phyloP scores from a whole-genome alignment of 2,888 invertebrate species.

The Blomia tropicalis region DNA sequence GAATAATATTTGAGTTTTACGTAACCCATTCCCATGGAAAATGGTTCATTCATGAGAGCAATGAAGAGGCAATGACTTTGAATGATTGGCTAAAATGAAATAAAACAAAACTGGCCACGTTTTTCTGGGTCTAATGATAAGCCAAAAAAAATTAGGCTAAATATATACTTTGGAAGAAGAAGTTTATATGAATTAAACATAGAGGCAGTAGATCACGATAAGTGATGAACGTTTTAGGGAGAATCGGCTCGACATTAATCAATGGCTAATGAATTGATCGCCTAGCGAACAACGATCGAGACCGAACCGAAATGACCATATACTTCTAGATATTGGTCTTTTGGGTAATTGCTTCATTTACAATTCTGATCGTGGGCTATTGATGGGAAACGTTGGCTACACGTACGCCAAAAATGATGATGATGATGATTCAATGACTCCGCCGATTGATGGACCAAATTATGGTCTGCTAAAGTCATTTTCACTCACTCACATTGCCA shows the following conservation, averaged over 20 bases:
- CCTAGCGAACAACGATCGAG: conserved; percentile 4
- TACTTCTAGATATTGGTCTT: not conserved
- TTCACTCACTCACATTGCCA: not conserved
- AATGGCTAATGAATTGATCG: conserved; percentile 11
- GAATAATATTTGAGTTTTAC: no score
- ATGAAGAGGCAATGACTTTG: no score
- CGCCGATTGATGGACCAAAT: not conserved
- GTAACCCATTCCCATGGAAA: no score
- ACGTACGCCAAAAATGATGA: not conserved
- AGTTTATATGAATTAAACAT: conserved; percentile 11
- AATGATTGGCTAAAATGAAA: no score
- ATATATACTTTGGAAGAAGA: no score
- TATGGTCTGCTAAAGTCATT: conserved; percentile 4
- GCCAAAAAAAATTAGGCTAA: no score
- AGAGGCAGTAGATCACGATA: conserved; percentile 6
- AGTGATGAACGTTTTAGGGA: not conserved
- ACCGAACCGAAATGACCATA: not conserved
- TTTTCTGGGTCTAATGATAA: no score
- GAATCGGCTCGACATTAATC: conserved; percentile 3
- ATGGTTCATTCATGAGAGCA: no score
- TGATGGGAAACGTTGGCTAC: no score
- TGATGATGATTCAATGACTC: not conserved
- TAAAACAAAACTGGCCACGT: no score
- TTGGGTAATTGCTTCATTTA: conserved; percentile 10
- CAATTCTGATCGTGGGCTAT: no score